Evolutionary conservation across 2,113 vertebrate species (phyloP).

Genomic region (Chlamydotis undulata): DNA sequence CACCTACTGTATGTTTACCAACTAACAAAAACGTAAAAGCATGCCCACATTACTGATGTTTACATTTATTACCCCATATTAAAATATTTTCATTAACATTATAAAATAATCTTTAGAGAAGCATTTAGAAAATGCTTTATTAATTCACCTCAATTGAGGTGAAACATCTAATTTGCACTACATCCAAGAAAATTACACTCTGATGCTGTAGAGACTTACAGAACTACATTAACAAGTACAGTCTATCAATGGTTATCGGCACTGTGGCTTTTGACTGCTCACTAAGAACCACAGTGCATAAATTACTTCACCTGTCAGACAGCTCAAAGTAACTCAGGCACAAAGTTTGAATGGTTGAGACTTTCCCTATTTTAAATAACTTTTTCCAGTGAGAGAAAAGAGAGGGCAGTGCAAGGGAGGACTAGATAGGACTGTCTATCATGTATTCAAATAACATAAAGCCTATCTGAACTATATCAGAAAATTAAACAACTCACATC

Average conservation of each 20-base stretch:
- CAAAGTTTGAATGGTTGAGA: constrained; percentile 14
- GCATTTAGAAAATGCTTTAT: constrained; percentile 38
- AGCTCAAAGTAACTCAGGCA: constrained; percentile 46
- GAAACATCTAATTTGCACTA: constrained; percentile 44
- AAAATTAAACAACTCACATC: background rate
- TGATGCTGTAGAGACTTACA: constrained; percentile 17
- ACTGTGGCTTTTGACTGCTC: constrained; percentile 59
- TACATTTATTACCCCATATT: constrained; percentile 3
- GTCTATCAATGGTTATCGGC: constrained; percentile 55
- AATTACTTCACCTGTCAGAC: constrained; percentile 58
- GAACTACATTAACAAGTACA: constrained; percentile 52
- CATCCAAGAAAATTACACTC: constrained; percentile 29
- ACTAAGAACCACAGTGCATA: constrained; percentile 49
- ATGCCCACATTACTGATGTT: background rate
- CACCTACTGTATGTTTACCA: background rate
- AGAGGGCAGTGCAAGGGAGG: background rate
- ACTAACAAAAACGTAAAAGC: background rate
- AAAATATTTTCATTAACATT: constrained; percentile 43
- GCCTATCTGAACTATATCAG: background rate
- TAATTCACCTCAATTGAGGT: constrained; percentile 40
- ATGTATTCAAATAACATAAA: background rate
- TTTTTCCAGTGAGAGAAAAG: background rate
- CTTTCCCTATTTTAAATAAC: background rate
- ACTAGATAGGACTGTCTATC: background rate
- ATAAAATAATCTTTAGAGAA: constrained; percentile 32